Evolutionary conservation across 2,113 vertebrate genomes (phyloP), one percentile per base, ranked within the genome.

Genomic region (Poeciliopsis occidentalis): DNA sequence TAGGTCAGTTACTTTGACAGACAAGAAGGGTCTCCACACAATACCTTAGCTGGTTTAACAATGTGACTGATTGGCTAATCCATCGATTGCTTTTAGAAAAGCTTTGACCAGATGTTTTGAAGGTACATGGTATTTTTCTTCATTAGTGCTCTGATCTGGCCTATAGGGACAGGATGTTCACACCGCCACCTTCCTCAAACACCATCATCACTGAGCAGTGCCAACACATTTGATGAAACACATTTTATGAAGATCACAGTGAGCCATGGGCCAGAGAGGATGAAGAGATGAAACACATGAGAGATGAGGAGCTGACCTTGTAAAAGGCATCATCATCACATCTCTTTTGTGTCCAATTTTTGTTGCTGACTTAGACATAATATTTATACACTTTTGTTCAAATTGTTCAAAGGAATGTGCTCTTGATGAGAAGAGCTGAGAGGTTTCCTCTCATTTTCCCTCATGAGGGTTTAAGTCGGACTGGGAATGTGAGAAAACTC

Each of bases 251-350:
- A 71, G 75, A 69, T 76, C 66, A 62, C 37, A 62, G 37, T 0
- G 17, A 80, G 60, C 54, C 76, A 67, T 72, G 32, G 64, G 22
- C 69, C 71, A 51, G 32, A 73, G 64, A 54, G 34, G 71, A 47
- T 4, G 73, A 39, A 27, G 41, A 51, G 63, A 78, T 67, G 79
- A 70, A 76, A 76, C 60, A 41, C 41, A 31, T 26, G 31, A 12
- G n/a, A 80, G 64, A 76, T 24, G 64, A 69, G 62, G 71, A 68
- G 13, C 22, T 79, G 76, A 91, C 88, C 86, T 87, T 88, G 87
- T 73, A 79, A 75, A 75, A 68, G 2, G 67, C 19, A 61, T 68
- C 32, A 61, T 73, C 51, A 76, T 66, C 69, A 51, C 60, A 64
- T 61, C 44, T 54, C 27, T 75, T 75, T 75, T 7, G 26, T 71